Conservation (phyloP, 2,797 vertebrate genomes). For the Anguilla anguilla region DNA sequence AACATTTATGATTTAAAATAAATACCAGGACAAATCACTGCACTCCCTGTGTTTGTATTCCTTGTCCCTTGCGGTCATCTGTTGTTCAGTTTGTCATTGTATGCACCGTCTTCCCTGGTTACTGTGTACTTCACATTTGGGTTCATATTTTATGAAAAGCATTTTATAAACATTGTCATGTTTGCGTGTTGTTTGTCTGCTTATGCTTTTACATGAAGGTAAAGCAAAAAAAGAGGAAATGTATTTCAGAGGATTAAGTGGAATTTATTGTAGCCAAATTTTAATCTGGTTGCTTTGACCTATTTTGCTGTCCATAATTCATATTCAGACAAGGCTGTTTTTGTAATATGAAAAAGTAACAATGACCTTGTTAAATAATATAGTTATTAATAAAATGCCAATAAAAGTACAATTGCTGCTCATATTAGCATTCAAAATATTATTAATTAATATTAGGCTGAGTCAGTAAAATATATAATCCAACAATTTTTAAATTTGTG, state of each 20-base stretch:
- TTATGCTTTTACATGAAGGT: not conserved
- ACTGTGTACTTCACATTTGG: not conserved
- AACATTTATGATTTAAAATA: too few relatives aligned
- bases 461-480: not conserved
- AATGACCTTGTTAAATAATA: not conserved
- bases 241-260: conserved; percentile 39
- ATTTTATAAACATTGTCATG: not conserved
- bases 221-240: not conserved
- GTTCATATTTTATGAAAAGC: not conserved
- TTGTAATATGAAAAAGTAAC: not conserved
- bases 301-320: conserved; percentile 20
- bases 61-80: too few relatives aligned
- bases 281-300: conserved; percentile 34
- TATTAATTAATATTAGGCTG: not conserved
- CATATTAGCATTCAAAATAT: too few relatives aligned
- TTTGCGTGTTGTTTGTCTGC: not conserved
- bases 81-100: not conserved
- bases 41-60: too few relatives aligned
- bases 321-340: not conserved
- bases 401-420: not conserved
- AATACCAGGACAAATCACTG: too few relatives aligned
- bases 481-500: not conserved
- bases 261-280: conserved; percentile 36
- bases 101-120: too few relatives aligned
- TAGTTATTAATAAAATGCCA: not conserved